Conservation (phyloP, 2,113 vertebrate genomes). For the Mus spicilegus region DNA sequence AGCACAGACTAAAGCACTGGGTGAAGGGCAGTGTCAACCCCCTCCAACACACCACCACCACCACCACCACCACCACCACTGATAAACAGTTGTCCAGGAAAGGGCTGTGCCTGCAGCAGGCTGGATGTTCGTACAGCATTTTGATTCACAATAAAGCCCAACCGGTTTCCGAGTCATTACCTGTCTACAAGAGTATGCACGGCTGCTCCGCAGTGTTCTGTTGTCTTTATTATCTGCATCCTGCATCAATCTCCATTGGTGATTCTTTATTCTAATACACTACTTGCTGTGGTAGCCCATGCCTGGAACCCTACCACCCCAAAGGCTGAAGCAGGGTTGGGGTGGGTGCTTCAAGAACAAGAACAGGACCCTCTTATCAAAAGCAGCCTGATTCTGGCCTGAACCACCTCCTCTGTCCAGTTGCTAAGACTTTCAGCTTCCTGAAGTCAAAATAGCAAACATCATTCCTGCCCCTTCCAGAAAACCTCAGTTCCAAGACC, state of each 20-base stretch:
- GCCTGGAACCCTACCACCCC: neutral
- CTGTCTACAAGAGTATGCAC: neutral
- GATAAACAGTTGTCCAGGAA: neutral
- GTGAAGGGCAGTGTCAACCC: too few relatives aligned
- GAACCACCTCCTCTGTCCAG: neutral
- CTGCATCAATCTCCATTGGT: neutral
- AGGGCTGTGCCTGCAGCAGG: neutral
- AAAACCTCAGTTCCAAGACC: neutral
- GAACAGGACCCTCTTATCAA: neutral
- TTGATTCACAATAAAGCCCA: neutral
- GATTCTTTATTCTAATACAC: neutral
- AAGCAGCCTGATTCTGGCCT: neutral
- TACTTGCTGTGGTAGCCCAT: too few relatives aligned
- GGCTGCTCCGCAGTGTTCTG: neutral
- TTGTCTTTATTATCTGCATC: neutral
- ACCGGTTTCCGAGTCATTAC: neutral
- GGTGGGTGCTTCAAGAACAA: neutral
- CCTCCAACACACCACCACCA: too few relatives aligned
- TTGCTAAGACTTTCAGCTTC: neutral
- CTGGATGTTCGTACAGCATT: neutral
- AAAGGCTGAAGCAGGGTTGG: neutral
- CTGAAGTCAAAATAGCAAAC: neutral
- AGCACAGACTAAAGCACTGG: neutral
- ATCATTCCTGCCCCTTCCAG: neutral
- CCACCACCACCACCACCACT: rapidly evolving